These are phyloP conservation scores for Mastomys natalensis DNA, from an alignment of 2,113 vertebrate species.

Conservation along the genomic window DNA sequence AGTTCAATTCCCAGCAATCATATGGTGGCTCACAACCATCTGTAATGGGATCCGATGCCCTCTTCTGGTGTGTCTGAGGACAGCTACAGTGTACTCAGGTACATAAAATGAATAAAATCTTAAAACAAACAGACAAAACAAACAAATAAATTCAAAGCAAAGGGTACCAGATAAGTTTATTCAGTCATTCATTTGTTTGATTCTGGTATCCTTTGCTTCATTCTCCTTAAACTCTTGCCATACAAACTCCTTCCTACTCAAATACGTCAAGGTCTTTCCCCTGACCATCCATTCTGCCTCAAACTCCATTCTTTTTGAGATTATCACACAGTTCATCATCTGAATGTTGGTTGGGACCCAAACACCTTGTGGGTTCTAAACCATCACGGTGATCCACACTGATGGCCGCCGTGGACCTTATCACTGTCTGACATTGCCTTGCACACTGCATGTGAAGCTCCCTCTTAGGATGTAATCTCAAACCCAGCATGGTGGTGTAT, in stretches of 20 bases:
- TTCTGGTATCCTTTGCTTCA: background rate
- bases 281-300: background rate
- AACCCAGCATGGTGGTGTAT: background rate
- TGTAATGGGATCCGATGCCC: no score
- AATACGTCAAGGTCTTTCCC: background rate
- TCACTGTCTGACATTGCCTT: background rate
- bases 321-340: background rate
- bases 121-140: background rate
- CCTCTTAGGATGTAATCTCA: background rate
- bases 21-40: no score
- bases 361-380: background rate
- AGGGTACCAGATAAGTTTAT: background rate
- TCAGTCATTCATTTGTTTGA: background rate
- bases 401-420: background rate
- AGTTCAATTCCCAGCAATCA: no score
- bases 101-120: no score
- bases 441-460: background rate
- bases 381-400: background rate
- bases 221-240: background rate
- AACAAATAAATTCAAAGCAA: background rate
- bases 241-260: background rate
- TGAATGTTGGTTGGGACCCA: background rate
- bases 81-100: no score
- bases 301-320: background rate
- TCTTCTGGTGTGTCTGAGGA: no score